Conservation (phyloP, 2,888 invertebrate genomes). For the Syritta pipiens region DNA sequence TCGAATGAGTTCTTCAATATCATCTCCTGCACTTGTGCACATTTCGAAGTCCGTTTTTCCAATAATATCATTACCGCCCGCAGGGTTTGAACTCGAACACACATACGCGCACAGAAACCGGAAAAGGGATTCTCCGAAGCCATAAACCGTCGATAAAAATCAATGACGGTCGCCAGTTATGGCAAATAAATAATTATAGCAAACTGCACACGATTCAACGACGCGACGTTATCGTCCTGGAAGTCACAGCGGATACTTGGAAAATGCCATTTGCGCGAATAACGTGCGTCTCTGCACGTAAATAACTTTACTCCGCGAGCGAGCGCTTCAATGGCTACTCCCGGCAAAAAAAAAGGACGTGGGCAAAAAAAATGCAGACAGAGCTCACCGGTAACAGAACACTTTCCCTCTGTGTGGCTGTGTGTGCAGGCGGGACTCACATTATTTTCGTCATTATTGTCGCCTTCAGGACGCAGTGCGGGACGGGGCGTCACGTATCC, state of each 20-base stretch:
- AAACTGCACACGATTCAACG: neutral
- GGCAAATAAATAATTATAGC: constrained; percentile 52
- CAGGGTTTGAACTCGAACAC: constrained; percentile 8
- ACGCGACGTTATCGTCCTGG: neutral
- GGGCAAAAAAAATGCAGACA: constrained; percentile 11
- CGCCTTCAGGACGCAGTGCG: constrained; percentile 35
- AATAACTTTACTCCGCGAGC: constrained; percentile 33
- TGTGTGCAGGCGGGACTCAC: constrained; percentile 8
- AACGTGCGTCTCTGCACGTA: constrained; percentile 43
- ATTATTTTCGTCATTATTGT: constrained; percentile 61
- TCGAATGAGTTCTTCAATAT: constrained; percentile 39
- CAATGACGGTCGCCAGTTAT: constrained; percentile 54
- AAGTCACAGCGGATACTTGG: constrained; percentile 5
- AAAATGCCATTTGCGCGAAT: constrained; percentile 8
- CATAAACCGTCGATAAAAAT: constrained; percentile 52
- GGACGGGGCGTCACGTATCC: constrained; percentile 49
- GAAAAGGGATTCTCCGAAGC: constrained; percentile 24
- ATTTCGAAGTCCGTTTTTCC: constrained; percentile 25
- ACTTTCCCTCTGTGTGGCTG: too few species aligned
- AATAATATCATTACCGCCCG: constrained; percentile 42
- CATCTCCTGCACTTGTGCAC: constrained; percentile 41
- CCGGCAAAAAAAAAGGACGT: neutral
- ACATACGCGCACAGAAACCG: too few species aligned
- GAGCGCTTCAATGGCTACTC: constrained; percentile 14
- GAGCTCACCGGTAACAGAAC: too few species aligned